These are phyloP conservation scores for Diaperis boleti DNA, from an alignment of 2,888 invertebrate genomes.

Conservation along the genomic window DNA sequence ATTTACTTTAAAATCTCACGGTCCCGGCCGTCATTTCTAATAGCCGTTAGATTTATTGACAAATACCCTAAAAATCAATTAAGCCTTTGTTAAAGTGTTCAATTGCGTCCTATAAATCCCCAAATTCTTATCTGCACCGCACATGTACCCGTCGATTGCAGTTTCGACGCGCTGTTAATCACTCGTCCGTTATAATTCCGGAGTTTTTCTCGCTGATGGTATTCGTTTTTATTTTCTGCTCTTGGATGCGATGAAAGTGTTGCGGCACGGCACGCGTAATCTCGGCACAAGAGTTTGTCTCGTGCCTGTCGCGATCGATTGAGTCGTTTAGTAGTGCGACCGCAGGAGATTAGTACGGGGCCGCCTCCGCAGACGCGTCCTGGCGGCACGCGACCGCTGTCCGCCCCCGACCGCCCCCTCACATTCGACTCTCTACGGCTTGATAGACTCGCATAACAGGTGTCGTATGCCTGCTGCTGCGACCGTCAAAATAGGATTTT, in stretches of 20 bases:
- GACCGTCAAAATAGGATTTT: neutral
- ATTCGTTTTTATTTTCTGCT: neutral
- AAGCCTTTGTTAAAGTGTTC: neutral
- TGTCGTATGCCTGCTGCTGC: conserved; percentile 40
- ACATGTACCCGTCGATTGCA: neutral
- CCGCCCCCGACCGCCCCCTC: conserved; percentile 54
- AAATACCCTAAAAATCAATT: conserved; percentile 2
- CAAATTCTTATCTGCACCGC: neutral
- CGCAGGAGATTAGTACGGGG: conserved; percentile 42
- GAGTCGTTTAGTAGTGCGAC: conserved; percentile 49
- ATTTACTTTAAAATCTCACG: no score
- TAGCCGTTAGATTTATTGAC: neutral
- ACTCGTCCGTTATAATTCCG: neutral
- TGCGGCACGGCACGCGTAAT: conserved; percentile 44
- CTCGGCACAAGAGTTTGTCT: conserved; percentile 36
- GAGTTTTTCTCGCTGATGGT: neutral
- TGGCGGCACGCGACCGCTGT: conserved; percentile 64
- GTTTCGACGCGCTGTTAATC: conserved; percentile 1
- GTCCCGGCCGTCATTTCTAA: no score
- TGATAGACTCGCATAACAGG: conserved; percentile 40
- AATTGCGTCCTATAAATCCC: neutral
- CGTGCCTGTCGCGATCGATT: conserved; percentile 50
- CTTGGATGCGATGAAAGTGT: neutral
- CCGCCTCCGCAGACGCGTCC: conserved; percentile 51
- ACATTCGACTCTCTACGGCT: conserved; percentile 23